A percentile compares a stretch with the other conserved stretches of the same genome.
These are phyloP conservation scores for Lipophrys pholis DNA, from an alignment of 2,113 vertebrate genomes.

Conservation along the genomic window DNA sequence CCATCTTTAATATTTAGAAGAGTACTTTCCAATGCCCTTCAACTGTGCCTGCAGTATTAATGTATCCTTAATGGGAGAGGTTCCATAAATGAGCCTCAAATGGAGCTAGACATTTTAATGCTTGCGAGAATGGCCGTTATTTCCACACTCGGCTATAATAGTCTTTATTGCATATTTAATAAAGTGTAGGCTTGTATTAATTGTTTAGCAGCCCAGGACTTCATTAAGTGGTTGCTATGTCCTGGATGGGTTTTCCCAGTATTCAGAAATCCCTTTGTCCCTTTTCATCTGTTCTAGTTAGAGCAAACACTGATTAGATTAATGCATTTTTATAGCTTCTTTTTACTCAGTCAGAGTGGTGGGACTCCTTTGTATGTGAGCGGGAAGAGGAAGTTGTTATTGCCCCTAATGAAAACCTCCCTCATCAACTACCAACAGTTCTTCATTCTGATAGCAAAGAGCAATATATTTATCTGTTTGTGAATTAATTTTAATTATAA, in stretches of 20 bases:
- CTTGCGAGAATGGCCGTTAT: slow-evolving; percentile 76
- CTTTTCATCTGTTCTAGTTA: slow-evolving; percentile 50
- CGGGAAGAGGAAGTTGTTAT: slow-evolving; percentile 12
- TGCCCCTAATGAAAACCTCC: slow-evolving; percentile 13
- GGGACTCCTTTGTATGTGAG: slow-evolving; percentile 15
- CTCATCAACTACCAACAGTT: slow-evolving; percentile 1
- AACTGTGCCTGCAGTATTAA: slow-evolving; percentile 84
- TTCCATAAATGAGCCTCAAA: slow-evolving; percentile 82
- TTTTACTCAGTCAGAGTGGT: slow-evolving; percentile 23
- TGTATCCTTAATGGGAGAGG: slow-evolving; percentile 80
- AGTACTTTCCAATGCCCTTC: slow-evolving; percentile 83
- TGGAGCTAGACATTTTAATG: slow-evolving; percentile 81
- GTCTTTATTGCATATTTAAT: slow-evolving; percentile 82
- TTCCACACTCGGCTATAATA: slow-evolving; percentile 76
- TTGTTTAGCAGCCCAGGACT: slow-evolving; percentile 81
- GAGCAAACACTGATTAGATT: slow-evolving; percentile 37
- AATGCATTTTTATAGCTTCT: slow-evolving; percentile 45
- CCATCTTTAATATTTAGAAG: slow-evolving; percentile 86
- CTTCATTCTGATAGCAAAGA: not conserved
- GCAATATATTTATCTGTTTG: not conserved
- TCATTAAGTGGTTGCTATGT: slow-evolving; percentile 74
- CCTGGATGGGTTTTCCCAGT: slow-evolving; percentile 58
- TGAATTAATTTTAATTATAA: not conserved
- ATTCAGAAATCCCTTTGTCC: slow-evolving; percentile 47
- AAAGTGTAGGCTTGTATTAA: slow-evolving; percentile 77